Conservation (phyloP, 1,140 invertebrate genomes). For the Drosophila tsacasi region DNA sequence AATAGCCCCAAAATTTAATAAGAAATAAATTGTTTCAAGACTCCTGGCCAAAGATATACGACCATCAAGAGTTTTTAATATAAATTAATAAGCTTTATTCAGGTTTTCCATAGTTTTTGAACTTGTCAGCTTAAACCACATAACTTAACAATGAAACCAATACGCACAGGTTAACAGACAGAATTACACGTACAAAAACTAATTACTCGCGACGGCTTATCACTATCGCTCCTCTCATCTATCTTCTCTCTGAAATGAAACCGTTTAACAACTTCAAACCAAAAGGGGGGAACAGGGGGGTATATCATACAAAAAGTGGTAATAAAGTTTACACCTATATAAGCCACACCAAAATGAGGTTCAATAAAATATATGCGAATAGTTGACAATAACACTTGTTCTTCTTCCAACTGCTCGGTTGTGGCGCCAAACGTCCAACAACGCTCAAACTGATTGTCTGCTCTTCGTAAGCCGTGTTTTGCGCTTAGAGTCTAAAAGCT, state of each 20-base stretch:
- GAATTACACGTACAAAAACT: conserved; percentile 49
- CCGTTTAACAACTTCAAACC: conserved; percentile 60
- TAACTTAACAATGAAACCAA: conserved; percentile 79
- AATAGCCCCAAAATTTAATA: too few relatives aligned
- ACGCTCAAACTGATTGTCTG: conserved; percentile 71
- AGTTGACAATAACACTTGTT: conserved; percentile 29
- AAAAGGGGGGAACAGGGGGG: conserved; percentile 39
- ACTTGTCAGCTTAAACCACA: conserved; percentile 80
- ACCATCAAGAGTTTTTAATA: conserved; percentile 44
- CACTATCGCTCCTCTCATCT: conserved; percentile 9
- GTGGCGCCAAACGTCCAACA: conserved; percentile 9
- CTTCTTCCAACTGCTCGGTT: conserved; percentile 4
- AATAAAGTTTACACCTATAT: conserved; percentile 30
- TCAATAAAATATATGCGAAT: conserved; percentile 36
- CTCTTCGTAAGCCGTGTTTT: conserved; percentile 52
- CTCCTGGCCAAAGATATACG: too few relatives aligned
- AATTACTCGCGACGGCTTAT: conserved; percentile 47
- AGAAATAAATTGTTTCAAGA: not conserved
- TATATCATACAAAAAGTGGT: conserved; percentile 40
- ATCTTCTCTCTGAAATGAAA: conserved; percentile 31
- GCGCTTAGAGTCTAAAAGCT: conserved; percentile 72
- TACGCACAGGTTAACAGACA: conserved; percentile 74
- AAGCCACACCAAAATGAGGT: conserved; percentile 48
- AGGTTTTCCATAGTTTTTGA: conserved; percentile 75
- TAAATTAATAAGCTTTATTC: conserved; percentile 80